phyloP scores from a whole-genome alignment of 2,888 invertebrate genomes.

The Drosophila mulleri region DNA sequence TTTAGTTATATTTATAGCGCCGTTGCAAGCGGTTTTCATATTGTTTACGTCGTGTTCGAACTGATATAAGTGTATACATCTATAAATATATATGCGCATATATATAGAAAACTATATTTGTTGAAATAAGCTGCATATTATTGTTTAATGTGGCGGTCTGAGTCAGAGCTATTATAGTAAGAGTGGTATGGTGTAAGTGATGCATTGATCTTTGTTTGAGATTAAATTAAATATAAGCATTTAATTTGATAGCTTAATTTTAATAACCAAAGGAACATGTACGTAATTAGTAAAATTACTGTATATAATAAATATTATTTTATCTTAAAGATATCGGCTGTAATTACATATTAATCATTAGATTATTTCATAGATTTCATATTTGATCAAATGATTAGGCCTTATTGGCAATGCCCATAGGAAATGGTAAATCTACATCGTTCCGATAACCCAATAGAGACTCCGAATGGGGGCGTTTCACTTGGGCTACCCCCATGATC shows the following conservation, averaged over 20 bases:
- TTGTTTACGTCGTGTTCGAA: conserved; percentile 5
- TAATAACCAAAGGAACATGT: background rate
- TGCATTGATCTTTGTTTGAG: conserved; percentile 1
- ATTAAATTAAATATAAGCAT: background rate
- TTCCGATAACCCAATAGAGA: background rate
- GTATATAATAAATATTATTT: background rate
- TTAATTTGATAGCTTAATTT: background rate
- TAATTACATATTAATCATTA: too few relatives aligned
- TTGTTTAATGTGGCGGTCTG: background rate
- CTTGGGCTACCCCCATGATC: background rate
- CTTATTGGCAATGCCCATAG: background rate
- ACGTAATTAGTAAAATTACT: background rate
- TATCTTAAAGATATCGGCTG: too few relatives aligned
- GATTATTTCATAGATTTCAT: background rate
- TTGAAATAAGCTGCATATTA: background rate
- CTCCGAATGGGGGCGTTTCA: background rate
- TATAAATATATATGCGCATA: background rate
- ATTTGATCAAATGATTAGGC: background rate
- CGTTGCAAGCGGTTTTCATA: conserved; percentile 28
- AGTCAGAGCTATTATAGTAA: background rate
- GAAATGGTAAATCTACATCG: background rate
- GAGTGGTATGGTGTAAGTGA: background rate
- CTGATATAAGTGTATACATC: background rate
- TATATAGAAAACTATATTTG: background rate
- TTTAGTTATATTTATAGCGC: conserved; percentile 47